Evolutionary conservation across 2,888 invertebrate genomes (phyloP).

Genomic region (Coecobrya sp.): DNA sequence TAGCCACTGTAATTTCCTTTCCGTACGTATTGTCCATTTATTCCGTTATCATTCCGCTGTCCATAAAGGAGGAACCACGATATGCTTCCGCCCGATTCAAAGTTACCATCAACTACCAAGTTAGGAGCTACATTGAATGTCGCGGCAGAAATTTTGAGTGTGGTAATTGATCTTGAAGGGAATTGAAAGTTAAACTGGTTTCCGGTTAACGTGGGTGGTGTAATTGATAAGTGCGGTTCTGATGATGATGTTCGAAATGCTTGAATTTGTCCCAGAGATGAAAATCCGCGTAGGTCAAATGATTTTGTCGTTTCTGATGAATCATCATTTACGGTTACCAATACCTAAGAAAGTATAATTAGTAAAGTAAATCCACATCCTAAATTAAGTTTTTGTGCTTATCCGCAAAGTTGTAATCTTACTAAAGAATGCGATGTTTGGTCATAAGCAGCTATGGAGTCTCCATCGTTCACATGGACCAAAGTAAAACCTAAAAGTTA

Average conservation of each 20-base stretch:
- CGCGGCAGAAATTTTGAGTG: slow-evolving; percentile 61
- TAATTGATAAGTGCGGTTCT: slow-evolving; percentile 76
- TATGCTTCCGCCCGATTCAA: slow-evolving; percentile 69
- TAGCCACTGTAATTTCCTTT: slow-evolving; percentile 80
- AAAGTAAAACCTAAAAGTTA: slow-evolving; percentile 80
- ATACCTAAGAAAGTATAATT: slow-evolving; percentile 58
- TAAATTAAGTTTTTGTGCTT: no score
- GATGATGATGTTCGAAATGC: slow-evolving; percentile 81
- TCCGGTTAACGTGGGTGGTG: slow-evolving; percentile 11
- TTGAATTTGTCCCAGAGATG: slow-evolving; percentile 23
- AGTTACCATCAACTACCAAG: slow-evolving; percentile 82
- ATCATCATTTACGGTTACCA: slow-evolving; percentile 80
- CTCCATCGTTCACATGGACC: slow-evolving; percentile 76
- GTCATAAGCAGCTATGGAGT: slow-evolving; percentile 84
- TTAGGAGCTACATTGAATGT: slow-evolving; percentile 31
- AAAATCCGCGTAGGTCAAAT: slow-evolving; percentile 75
- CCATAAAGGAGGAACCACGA: slow-evolving; percentile 72
- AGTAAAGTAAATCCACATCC: no score
- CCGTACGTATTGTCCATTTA: slow-evolving; percentile 78
- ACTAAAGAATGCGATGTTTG: slow-evolving; percentile 71
- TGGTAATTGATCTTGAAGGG: slow-evolving; percentile 83
- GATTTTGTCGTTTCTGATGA: background rate
- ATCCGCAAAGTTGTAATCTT: no score
- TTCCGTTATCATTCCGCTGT: slow-evolving; percentile 65
- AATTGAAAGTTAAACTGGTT: slow-evolving; percentile 66